A percentile compares a stretch with the other conserved stretches of the same genome.
These are phyloP conservation scores for Apomyelois bistriatella DNA, from an alignment of 2,888 invertebrate species.

Conservation along the genomic window DNA sequence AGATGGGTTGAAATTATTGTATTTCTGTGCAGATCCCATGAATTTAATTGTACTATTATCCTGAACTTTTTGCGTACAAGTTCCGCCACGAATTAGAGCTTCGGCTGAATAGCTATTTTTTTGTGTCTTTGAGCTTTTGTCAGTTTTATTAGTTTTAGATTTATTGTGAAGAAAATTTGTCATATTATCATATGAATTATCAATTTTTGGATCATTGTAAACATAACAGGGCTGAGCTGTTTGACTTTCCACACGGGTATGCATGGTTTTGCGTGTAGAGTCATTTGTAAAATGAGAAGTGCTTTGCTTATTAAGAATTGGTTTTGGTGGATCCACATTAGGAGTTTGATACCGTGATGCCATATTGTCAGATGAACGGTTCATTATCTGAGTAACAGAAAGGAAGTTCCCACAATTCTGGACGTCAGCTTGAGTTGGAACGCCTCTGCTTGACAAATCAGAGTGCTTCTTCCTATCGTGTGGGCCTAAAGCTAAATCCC, in stretches of 20 bases:
- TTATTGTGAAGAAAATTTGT: constrained; percentile 53
- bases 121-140: constrained; percentile 57
- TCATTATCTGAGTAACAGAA: constrained; percentile 73
- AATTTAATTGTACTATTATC: constrained; percentile 55
- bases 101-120: constrained; percentile 73
- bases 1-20: constrained; percentile 52
- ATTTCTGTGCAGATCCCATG: constrained; percentile 57
- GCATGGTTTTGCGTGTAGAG: constrained; percentile 47
- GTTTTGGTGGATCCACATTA: constrained; percentile 47
- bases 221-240: constrained; percentile 57
- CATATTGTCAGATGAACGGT: constrained; percentile 62
- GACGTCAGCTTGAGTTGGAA: constrained; percentile 52
- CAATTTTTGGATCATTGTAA: constrained; percentile 57
- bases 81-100: constrained; percentile 62
- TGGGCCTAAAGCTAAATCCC: constrained; percentile 69
- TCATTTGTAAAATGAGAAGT: constrained; percentile 49
- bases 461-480: constrained; percentile 67
- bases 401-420: constrained; percentile 70
- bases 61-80: constrained; percentile 56
- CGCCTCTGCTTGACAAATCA: constrained; percentile 45
- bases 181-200: constrained; percentile 53
- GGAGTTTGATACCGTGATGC: constrained; percentile 52
- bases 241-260: constrained; percentile 52
- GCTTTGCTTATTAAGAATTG: constrained; percentile 49
- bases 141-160: constrained; percentile 52